Evolutionary conservation across 2,113 vertebrate genomes (phyloP), one percentile per base, ranked within the genome.

Genomic region (Oryzias woworae): DNA sequence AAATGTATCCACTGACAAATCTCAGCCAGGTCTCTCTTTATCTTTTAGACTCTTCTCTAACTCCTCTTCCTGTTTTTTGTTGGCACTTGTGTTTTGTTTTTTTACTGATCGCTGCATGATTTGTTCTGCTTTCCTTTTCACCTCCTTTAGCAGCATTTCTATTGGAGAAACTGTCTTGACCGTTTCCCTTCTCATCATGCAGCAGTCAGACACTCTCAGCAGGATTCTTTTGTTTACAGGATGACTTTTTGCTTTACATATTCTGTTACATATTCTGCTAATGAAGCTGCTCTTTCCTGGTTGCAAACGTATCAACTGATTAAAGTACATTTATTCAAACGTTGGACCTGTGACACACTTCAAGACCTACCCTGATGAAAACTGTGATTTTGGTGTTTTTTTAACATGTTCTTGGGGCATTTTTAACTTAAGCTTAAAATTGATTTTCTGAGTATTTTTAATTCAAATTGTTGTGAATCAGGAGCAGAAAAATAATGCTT

Each of bases 171-270:
- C 28, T 7, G 44, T 52, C 1, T 36, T 57, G 2, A 65, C 63
- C 20, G 48, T 56, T 43, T 49, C 10, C 47, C 26, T 50, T 53
- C 51, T 65, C 31, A 54, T 20, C 53, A 20, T 59, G 68, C 49
- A 62, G 42, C 71, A 60, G 31, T 58, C 62, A 57, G 26, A 49
- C 3, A 2, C 62, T 60, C 58, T 53, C 0, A 42, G 58, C 31
- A 14, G 43, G 49, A 66, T 66, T 69, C 62, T 53, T 73, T 68
- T 69, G 54, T 68, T 71, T 23, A 36, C 53, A 71, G 43, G 64
- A 62, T 50, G 23, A 73, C 68, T 59, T 52, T 66, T 41, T 53
- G 26, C 41, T 12, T 4, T 24, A 68, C 54, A 68, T 65, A 31
- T 58, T 69, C 59, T 58, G 36, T 63, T 12, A n/a, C n/a, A n/a